These are phyloP conservation scores for Phasia obesa DNA, from an alignment of 2,888 invertebrate species.

Conservation along the genomic window DNA sequence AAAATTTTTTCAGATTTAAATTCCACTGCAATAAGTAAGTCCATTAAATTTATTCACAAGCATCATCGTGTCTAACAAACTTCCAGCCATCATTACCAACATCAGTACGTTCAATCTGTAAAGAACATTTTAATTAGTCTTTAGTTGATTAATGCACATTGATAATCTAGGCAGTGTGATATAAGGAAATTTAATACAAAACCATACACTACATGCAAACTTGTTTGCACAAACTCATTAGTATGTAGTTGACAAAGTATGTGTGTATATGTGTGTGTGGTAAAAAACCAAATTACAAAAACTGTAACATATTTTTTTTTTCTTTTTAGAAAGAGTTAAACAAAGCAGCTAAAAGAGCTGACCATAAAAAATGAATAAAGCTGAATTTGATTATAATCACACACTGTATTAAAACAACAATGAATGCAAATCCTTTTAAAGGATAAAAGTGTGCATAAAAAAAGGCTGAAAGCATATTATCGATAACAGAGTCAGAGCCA, in stretches of 20 bases:
- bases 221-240: slow-evolving; percentile 32
- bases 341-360: slow-evolving; percentile 18
- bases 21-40: background rate
- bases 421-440: slow-evolving; percentile 3
- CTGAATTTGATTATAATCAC: slow-evolving; percentile 68
- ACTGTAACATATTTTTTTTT: slow-evolving; percentile 13
- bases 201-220: slow-evolving; percentile 51
- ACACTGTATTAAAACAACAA: slow-evolving; percentile 45
- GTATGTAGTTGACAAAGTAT: background rate
- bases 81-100: slow-evolving; percentile 1
- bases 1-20: too few relatives aligned
- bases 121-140: slow-evolving; percentile 68
- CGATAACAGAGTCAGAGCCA: slow-evolving; percentile 25
- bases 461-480: slow-evolving; percentile 38
- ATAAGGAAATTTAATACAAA: slow-evolving; percentile 50
- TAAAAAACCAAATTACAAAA: slow-evolving; percentile 16
- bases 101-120: slow-evolving; percentile 39
- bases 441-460: background rate
- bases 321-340: slow-evolving; percentile 25
- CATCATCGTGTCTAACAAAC: background rate
- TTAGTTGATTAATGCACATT: slow-evolving; percentile 70
- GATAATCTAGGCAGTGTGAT: slow-evolving; percentile 56
- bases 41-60: slow-evolving; percentile 4
- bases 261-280: background rate
- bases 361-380: slow-evolving; percentile 53